Conservation (phyloP, 2,888 invertebrate species). For the Pterostichus madidus region DNA sequence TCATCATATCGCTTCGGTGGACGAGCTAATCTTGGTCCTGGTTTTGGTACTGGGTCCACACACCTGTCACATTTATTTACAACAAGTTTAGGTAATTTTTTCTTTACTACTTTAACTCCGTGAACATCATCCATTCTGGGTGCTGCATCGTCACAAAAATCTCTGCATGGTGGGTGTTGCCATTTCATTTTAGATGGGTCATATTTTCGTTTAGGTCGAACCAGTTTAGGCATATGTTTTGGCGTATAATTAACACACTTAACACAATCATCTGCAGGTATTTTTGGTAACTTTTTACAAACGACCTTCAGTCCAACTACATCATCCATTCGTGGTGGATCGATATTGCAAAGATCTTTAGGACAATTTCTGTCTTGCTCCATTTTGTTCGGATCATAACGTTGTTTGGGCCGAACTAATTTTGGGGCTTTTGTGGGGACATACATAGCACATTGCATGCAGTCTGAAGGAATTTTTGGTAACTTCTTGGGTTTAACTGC, state of each 20-base stretch:
- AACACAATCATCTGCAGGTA: slow-evolving; percentile 65
- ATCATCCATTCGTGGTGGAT: slow-evolving; percentile 65
- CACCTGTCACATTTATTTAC: not conserved
- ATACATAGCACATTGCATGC: not conserved
- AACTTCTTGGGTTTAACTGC: slow-evolving; percentile 53
- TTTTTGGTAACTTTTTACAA: slow-evolving; percentile 67
- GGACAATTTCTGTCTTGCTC: not conserved
- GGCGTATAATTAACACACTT: slow-evolving; percentile 58
- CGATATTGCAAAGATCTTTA: slow-evolving; percentile 6
- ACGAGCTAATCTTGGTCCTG: slow-evolving; percentile 63
- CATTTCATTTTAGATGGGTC: slow-evolving; percentile 22
- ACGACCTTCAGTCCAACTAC: slow-evolving; percentile 42
- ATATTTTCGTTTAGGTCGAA: slow-evolving; percentile 47
- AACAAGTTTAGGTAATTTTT: slow-evolving; percentile 64
- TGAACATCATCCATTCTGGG: slow-evolving; percentile 57
- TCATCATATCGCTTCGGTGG: slow-evolving; percentile 57
- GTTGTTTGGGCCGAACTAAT: slow-evolving; percentile 7
- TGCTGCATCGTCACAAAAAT: slow-evolving; percentile 17
- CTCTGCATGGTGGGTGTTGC: slow-evolving; percentile 24
- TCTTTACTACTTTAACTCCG: slow-evolving; percentile 57
- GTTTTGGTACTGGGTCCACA: slow-evolving; percentile 37
- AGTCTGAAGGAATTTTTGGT: not conserved
- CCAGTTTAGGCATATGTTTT: slow-evolving; percentile 58
- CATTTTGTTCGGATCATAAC: slow-evolving; percentile 39
- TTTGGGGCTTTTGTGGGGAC: slow-evolving; percentile 58